Percentiles rank a stretch among this genome's conserved stretches.
Evolutionary conservation across 1,140 invertebrate species (phyloP).

Genomic region (Sitobion miscanthi): DNA sequence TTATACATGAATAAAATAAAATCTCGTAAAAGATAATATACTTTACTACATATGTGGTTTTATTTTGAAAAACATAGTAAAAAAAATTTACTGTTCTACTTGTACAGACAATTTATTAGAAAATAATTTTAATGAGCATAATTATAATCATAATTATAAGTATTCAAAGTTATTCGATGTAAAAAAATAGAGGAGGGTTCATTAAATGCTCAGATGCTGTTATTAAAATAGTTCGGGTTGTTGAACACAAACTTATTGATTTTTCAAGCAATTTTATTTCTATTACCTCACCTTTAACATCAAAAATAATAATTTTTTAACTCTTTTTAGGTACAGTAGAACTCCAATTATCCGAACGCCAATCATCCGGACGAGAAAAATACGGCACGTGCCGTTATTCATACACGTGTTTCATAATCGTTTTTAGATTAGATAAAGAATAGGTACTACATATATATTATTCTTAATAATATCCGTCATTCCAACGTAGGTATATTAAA

Average conservation of each 20-base stretch:
- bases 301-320: too few relatives aligned
- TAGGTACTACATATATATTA: background rate
- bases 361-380: too few relatives aligned
- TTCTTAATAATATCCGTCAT: constrained; percentile 22
- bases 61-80: background rate
- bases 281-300: too few relatives aligned
- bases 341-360: too few relatives aligned
- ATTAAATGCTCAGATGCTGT: too few relatives aligned
- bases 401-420: too few relatives aligned
- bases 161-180: background rate
- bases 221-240: too few relatives aligned
- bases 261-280: too few relatives aligned
- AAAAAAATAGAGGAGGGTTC: background rate
- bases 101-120: background rate
- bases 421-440: too few relatives aligned
- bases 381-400: too few relatives aligned
- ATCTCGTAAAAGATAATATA: background rate
- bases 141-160: background rate
- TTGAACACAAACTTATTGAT: too few relatives aligned
- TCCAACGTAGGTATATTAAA: background rate
- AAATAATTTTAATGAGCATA: background rate
- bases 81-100: background rate
- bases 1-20: background rate
- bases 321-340: too few relatives aligned
- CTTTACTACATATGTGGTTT: background rate